Evolutionary conservation across 2,888 invertebrate species (phyloP), one percentile per base, ranked within the genome.

Genomic region (Dasysyrphus albostriatus): DNA sequence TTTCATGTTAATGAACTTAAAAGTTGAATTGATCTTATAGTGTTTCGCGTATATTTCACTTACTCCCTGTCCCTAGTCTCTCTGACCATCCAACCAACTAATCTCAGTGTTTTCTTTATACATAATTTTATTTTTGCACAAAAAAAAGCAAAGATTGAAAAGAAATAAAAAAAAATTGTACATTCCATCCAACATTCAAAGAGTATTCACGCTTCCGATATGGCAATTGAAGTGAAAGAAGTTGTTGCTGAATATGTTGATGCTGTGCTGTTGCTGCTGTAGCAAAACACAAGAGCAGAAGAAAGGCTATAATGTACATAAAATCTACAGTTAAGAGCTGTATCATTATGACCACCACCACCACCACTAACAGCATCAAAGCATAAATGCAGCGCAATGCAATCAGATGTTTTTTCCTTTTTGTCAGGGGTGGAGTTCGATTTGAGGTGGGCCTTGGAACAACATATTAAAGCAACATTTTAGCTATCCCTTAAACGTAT

Each of bases 1-100:
- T 82, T 85, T 74, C 85, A 82, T 85, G 85, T 85, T 85, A 77
- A 81, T 85, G 85, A 85, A 85, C 85, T 82, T 77, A 72, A 78
- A 24, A 76, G 59, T 76, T 77, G 59, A 69, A 77, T 72, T 58
- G 59, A 74, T 80, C 58, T 63, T 54, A 32, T 32, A 29, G 56
- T 42, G 12, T 4, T 0, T 5, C 12, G 39, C 5, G 42, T 65
- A 29, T 63, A 32, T 65, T 47, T 12, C 65, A 32, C 65, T 47
- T 29, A 42, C 14, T 37, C 12, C 65, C 10, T 44, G 47, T 47
- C 24, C 24, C 24, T 49, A 37, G 32, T 47, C 44, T 49, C 24
- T 65, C 24, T 65, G 49, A 47, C 59, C 61, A 51, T 69, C 56
- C 32, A 67, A 61, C 12, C 47, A 75, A 65, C 44, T 78, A 78